Evolutionary conservation across 1,140 invertebrate genomes (phyloP).

Genomic region (Zaprionus ghesquierei): DNA sequence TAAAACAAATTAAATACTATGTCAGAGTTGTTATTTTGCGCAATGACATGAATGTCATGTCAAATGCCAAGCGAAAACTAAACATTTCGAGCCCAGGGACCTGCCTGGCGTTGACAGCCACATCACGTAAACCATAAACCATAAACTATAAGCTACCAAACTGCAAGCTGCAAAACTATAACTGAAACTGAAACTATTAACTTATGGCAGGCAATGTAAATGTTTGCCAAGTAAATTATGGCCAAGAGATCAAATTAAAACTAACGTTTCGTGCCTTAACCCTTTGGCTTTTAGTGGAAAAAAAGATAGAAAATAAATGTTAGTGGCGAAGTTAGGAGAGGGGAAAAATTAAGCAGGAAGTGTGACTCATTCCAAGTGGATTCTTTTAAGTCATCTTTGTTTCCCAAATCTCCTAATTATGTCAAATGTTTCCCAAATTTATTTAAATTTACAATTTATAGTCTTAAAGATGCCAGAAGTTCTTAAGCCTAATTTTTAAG

Average conservation of each 20-base stretch:
- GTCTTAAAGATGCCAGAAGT: too few relatives aligned
- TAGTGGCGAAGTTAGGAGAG: background rate
- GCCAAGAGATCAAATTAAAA: constrained; percentile 6
- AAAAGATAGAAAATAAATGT: background rate
- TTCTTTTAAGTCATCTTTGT: too few relatives aligned
- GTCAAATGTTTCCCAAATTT: too few relatives aligned
- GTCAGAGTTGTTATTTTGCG: constrained; percentile 64
- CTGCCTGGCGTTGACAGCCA: constrained; percentile 49
- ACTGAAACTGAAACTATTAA: background rate
- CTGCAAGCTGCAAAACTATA: too few relatives aligned
- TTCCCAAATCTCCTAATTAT: too few relatives aligned
- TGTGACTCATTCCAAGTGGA: too few relatives aligned
- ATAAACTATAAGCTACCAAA: too few relatives aligned
- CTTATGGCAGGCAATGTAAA: constrained; percentile 7
- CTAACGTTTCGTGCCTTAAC: background rate
- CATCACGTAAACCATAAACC: constrained; percentile 23
- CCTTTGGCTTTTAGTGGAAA: background rate
- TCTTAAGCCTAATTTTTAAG: too few relatives aligned
- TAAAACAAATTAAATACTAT: constrained; percentile 64
- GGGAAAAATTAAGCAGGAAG: background rate
- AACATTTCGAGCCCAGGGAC: constrained; percentile 45
- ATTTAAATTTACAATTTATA: too few relatives aligned
- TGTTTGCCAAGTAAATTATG: constrained; percentile 12
- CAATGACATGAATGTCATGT: constrained; percentile 73
- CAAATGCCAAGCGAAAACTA: constrained; percentile 55